Percentiles rank a stretch among this genome's conserved stretches.
These are phyloP conservation scores for Scaptomyza parva DNA, from an alignment of 2,888 invertebrate genomes.

Conservation along the genomic window DNA sequence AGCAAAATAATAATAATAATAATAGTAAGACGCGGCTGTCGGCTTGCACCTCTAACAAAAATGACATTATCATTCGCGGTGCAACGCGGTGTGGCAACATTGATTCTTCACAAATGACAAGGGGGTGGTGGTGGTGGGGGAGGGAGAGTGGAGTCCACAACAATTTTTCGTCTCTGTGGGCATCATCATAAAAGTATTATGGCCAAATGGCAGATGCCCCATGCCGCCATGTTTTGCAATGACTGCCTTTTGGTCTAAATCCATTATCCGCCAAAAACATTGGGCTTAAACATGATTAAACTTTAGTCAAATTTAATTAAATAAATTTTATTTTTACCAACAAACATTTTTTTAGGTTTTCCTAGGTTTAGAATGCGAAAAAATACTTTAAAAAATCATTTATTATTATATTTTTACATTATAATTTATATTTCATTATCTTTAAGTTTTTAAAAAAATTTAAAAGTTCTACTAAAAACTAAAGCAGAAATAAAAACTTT, in stretches of 20 bases:
- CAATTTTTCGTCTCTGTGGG: conserved; percentile 50
- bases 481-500: no score
- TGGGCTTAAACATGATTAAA: conserved; percentile 7
- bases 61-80: conserved; percentile 71
- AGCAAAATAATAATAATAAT: not conserved
- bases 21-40: conserved; percentile 6
- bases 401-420: no score
- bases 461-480: no score
- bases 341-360: not conserved
- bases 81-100: conserved; percentile 38
- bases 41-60: conserved; percentile 33
- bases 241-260: conserved; percentile 8
- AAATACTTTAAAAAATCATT: no score
- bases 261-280: conserved; percentile 25
- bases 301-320: not conserved
- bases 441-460: no score
- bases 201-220: conserved; percentile 54
- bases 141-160: no score
- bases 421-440: not conserved
- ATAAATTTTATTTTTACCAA: no score
- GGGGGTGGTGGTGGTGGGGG: conserved; percentile 2
- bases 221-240: conserved; percentile 7
- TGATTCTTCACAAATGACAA: no score
- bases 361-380: no score
- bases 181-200: conserved; percentile 77